phyloP scores from a whole-genome alignment of 2,888 invertebrate species.

The Miltochrista miniata region DNA sequence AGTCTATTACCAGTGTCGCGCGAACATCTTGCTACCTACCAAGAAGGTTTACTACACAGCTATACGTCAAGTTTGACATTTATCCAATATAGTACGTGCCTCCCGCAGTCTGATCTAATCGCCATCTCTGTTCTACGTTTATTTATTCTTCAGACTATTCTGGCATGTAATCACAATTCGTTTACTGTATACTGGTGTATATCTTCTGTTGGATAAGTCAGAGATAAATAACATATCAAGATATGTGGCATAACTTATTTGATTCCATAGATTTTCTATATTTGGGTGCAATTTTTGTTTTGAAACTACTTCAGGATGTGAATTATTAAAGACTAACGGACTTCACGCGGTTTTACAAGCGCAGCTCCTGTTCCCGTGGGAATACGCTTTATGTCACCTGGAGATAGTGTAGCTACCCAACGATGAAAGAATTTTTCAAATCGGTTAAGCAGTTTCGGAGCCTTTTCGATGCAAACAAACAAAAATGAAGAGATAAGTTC shows the following conservation, averaged over 20 bases:
- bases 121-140: conserved; percentile 45
- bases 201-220: neutral
- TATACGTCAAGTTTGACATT: conserved; percentile 76
- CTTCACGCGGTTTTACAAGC: too few species aligned
- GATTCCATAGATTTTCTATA: too few species aligned
- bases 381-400: too few species aligned
- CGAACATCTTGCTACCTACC: conserved; percentile 27
- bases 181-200: conserved; percentile 22
- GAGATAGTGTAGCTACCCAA: too few species aligned
- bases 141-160: conserved; percentile 49
- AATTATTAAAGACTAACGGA: too few species aligned
- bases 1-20: conserved; percentile 19
- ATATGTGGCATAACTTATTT: neutral
- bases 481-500: too few species aligned
- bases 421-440: too few species aligned
- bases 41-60: conserved; percentile 52
- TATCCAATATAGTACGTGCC: conserved; percentile 79
- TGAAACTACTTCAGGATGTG: too few species aligned
- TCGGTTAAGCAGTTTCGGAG: too few species aligned
- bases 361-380: too few species aligned
- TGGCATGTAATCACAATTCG: conserved; percentile 46
- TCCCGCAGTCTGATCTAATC: conserved; percentile 64
- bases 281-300: too few species aligned
- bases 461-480: too few species aligned
- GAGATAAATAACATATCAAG: neutral